Conservation (phyloP, 2,888 invertebrate genomes). For the Hypolimnas misippus region DNA sequence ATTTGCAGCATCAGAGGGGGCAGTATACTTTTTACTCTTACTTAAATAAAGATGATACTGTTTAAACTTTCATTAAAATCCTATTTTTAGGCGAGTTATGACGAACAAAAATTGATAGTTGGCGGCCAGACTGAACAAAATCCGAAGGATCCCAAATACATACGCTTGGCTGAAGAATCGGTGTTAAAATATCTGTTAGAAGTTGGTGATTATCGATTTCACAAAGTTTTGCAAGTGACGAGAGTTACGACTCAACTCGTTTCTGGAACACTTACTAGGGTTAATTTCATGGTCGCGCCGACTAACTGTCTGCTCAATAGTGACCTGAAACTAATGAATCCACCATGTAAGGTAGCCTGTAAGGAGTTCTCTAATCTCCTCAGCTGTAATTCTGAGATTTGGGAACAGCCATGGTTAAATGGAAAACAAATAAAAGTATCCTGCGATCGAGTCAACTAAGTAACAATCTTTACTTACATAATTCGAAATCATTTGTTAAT, state of each 20-base stretch:
- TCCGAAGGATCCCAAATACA: slow-evolving; percentile 1
- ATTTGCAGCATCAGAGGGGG: too few relatives aligned
- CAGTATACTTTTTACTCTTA: too few relatives aligned
- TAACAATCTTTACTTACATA: too few relatives aligned
- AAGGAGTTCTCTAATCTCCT: slow-evolving; percentile 41
- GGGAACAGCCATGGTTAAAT: slow-evolving; percentile 49
- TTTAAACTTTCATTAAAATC: too few relatives aligned
- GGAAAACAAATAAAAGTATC: slow-evolving; percentile 46
- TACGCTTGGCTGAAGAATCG: slow-evolving; percentile 6
- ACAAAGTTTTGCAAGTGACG: slow-evolving; percentile 50
- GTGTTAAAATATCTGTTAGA: slow-evolving; percentile 9
- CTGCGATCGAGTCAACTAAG: slow-evolving; percentile 19
- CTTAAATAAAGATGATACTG: too few relatives aligned
- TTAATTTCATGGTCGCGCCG: slow-evolving; percentile 54
- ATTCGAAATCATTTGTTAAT: too few relatives aligned
- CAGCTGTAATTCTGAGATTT: slow-evolving; percentile 51
- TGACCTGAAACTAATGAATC: background rate
- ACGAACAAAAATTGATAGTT: too few relatives aligned
- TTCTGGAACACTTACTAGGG: slow-evolving; percentile 51
- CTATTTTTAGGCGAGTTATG: too few relatives aligned
- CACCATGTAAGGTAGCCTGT: slow-evolving; percentile 16
- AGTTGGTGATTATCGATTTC: background rate
- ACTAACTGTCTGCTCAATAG: slow-evolving; percentile 48
- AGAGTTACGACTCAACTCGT: slow-evolving; percentile 52
- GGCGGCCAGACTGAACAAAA: too few relatives aligned